phyloP scores from a whole-genome alignment of 2,797 vertebrate genomes.

The Heliangelus exortis region DNA sequence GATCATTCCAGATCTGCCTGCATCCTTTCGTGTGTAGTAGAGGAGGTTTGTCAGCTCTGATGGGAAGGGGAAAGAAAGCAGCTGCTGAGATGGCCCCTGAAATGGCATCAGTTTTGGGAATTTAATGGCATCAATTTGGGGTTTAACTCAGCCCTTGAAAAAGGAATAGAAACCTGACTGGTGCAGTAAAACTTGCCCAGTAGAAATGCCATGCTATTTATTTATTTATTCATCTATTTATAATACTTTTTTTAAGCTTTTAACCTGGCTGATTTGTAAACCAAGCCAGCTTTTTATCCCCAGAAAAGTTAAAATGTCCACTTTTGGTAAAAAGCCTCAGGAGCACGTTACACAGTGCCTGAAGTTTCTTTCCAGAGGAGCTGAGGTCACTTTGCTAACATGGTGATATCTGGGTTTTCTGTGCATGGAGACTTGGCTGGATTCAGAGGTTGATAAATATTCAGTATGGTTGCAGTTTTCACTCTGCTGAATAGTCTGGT shows the following conservation, averaged over 20 bases:
- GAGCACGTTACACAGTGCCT: rapidly evolving
- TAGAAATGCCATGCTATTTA: rapidly evolving
- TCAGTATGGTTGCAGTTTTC: neutral
- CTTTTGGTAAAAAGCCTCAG: neutral
- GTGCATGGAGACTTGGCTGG: neutral
- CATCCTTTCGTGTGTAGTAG: rapidly evolving
- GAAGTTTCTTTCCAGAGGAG: neutral
- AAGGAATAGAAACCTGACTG: neutral
- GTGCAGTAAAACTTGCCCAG: too few species aligned
- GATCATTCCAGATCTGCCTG: neutral
- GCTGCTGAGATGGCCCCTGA: neutral
- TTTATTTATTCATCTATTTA: neutral
- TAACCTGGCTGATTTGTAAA: neutral
- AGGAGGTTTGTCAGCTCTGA: neutral
- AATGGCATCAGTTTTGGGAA: rapidly evolving
- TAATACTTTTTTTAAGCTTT: neutral
- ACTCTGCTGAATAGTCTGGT: neutral
- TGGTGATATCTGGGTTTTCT: neutral
- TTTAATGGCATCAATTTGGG: too few species aligned
- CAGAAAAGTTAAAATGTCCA: neutral
- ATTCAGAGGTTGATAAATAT: neutral
- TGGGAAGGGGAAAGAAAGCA: too few species aligned
- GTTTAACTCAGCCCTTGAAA: neutral
- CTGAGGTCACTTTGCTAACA: neutral
- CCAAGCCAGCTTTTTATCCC: neutral